Conservation (phyloP, 1,140 invertebrate species). For the Drosophila lini region DNA sequence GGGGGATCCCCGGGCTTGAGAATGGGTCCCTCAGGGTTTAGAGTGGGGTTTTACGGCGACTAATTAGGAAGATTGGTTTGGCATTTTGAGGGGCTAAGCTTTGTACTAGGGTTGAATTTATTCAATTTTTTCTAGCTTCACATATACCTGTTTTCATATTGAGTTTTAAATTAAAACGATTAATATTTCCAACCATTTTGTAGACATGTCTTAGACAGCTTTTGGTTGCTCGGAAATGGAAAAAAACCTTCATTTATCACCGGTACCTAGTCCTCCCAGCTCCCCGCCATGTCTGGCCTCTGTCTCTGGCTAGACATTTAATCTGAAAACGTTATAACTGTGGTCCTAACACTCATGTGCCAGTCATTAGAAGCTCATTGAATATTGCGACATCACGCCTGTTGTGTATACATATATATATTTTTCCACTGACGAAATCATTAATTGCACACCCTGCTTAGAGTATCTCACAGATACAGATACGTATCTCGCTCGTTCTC, state of each 20-base stretch:
- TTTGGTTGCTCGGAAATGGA: background rate
- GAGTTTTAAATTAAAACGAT: background rate
- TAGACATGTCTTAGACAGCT: background rate
- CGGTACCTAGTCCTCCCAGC: background rate
- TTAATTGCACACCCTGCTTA: slow-evolving; percentile 53
- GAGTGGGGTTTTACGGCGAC: background rate
- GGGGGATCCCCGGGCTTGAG: too few relatives aligned
- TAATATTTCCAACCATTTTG: background rate
- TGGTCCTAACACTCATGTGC: slow-evolving; percentile 52
- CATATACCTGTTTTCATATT: background rate
- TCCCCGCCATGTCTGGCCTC: background rate
- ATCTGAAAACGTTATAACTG: slow-evolving; percentile 36
- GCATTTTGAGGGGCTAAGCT: background rate
- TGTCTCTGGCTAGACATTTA: slow-evolving; percentile 45
- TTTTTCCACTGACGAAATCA: slow-evolving; percentile 39
- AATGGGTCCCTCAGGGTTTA: background rate
- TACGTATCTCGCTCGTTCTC: background rate
- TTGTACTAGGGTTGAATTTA: background rate
- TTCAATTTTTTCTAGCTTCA: background rate
- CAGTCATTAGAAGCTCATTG: slow-evolving; percentile 73
- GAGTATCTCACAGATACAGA: slow-evolving; percentile 41
- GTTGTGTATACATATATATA: slow-evolving; percentile 1
- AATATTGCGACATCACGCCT: slow-evolving; percentile 71
- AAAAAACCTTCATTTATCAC: slow-evolving; percentile 43
- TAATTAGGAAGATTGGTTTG: slow-evolving; percentile 18